Evolutionary conservation across 1,140 invertebrate species (phyloP), one percentile per base, ranked within the genome.

Genomic region (Nephila pilipes): DNA sequence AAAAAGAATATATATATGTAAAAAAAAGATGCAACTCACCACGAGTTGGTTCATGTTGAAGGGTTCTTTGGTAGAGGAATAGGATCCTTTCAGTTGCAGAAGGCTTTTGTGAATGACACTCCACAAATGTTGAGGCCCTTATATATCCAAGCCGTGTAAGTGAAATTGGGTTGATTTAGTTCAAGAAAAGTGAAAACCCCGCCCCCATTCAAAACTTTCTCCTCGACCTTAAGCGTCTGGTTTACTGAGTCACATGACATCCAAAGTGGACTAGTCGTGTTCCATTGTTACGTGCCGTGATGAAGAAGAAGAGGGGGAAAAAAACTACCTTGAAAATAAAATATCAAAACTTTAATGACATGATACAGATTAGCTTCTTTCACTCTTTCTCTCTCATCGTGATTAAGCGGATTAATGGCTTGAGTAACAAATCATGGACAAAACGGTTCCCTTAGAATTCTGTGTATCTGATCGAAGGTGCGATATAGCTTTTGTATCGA

Each of bases 131-230:
- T 18, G 1, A 32, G 6, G 29, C 12, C 32, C 32, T 75, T 75
- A 32, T 75, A 75, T 75, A 75, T 16, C 16, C 69, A 1, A 29
- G 14, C 3, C 36, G 25, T 14, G 29, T 29, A 18, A 29, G 32
- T 18, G 69, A 75, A 75, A 36, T 75, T 32, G 29, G 69, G 69
- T 75, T 75, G 69, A 75, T 36, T 75, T 75, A 20, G 69, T 36
- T 75, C 29, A 75, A 75, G 69, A 75, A 75, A 75, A 75, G 69
- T 75, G 69, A 36, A 36, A 75, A 75, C 69, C 32, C 69, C 69
- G 69, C 69, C 69, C 69, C 69, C 69, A 36, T 29, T 36, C 69
- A 29, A 75, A 75, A 75, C 69, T 75, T 75, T 75, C 69, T 75
- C 69, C 69, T 1, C 32, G 69, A 75, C 69, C 32, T 75, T 60